These are phyloP conservation scores for Agapornis canus DNA, from an alignment of 2,797 vertebrate species.

Conservation along the genomic window DNA sequence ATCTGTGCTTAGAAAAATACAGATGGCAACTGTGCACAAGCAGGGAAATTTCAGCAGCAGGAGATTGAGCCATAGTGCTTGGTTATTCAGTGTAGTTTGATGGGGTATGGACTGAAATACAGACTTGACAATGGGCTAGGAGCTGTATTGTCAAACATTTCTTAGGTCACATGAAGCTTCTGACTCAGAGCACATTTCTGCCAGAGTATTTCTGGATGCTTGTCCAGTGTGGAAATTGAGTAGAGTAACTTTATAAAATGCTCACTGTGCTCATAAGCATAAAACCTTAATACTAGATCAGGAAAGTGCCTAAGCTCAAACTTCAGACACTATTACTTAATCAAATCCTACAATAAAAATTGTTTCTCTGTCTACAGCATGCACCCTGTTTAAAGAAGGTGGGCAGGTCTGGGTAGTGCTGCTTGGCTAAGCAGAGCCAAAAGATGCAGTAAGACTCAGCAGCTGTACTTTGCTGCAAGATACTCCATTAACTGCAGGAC, in stretches of 20 bases:
- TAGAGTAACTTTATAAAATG: not conserved
- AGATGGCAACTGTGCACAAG: not conserved
- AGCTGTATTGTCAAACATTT: not conserved
- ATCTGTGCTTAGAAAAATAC: not conserved
- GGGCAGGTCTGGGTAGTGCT: not conserved
- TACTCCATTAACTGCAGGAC: not conserved
- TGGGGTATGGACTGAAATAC: not conserved
- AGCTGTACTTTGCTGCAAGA: not conserved
- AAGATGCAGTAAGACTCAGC: not conserved
- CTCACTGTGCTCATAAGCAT: not conserved
- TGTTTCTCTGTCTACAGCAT: not conserved
- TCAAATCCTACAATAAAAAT: not conserved
- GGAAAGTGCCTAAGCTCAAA: not conserved
- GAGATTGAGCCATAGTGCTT: not conserved
- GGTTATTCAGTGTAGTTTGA: not conserved
- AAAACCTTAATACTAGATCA: not conserved
- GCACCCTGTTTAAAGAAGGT: not conserved
- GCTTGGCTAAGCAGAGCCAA: not conserved
- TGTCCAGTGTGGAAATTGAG: not conserved
- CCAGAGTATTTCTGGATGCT: not conserved
- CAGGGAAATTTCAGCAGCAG: not conserved
- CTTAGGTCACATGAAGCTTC: not conserved
- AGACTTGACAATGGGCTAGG: not conserved
- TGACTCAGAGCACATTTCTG: not conserved
- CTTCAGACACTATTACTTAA: not conserved